Evolutionary conservation across 2,797 vertebrate genomes (phyloP), one percentile per base, ranked within the genome.

Genomic region (Lithobates sylvaticus): DNA sequence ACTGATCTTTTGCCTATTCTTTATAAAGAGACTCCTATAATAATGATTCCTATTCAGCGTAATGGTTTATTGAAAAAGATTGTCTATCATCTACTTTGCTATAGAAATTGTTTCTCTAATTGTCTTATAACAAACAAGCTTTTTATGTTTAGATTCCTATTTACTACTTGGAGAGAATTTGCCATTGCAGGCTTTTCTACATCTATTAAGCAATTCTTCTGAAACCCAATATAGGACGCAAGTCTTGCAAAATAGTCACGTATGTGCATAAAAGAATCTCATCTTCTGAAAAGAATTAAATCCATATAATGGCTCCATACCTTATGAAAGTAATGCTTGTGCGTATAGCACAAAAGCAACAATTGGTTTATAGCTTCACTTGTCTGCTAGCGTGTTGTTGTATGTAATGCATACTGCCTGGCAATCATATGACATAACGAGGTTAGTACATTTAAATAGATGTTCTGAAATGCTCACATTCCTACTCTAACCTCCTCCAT

Each of bases 171-270:
- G 32, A 84, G 75, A 76, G 89, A 89, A 70, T 83, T 72, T 76
- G 86, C 86, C 86, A 68, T 76, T 86, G 7, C 88, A 64, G 87
- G 90, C 85, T 89, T 85, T 86, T 47, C 82, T 90, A 78, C 91
- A 89, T 91, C 89, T 89, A 90, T 91, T 93, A 88, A 68, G 82
- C 86, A 64, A 44, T 90, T 91, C 4, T 6, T 42, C 70, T 77
- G 10, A 34, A 82, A 81, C 64, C 15, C 18, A 36, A 70, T 71
- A 2, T 32, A 36, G 10, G 23, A 34, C 74, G 54, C 50, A 74
- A 81, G 58, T 61, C 68, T 69, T 32, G 29, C 78, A 75, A 71
- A 81, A 76, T 81, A 76, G 78, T 69, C 15, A 69, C 47, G 34
- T 65, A 65, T 26, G 61, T 26, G 23, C 23, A 65, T 21, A 65